These are phyloP conservation scores for Aphelenchoides fujianensis DNA, from an alignment of 1,140 invertebrate genomes.

Conservation along the genomic window DNA sequence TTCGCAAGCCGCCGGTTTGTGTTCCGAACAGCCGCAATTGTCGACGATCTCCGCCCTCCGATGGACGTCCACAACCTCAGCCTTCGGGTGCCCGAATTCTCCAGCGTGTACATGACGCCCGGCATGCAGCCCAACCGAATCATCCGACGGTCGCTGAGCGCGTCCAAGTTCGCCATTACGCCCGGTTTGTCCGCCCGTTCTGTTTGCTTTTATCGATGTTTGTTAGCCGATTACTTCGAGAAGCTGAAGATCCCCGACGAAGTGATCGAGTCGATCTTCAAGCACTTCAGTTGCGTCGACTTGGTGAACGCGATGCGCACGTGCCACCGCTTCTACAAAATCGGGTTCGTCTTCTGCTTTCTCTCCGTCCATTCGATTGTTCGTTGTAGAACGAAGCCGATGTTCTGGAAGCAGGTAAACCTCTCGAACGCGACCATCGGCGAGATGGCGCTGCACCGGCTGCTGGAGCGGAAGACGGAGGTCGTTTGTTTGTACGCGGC, in stretches of 20 bases:
- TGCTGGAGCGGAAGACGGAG: background rate
- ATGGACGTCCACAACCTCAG: background rate
- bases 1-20: no score
- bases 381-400: background rate
- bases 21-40: no score
- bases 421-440: constrained; percentile 4
- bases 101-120: background rate
- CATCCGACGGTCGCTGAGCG: background rate
- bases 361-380: background rate
- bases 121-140: background rate
- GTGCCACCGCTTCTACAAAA: background rate
- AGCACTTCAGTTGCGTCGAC: background rate
- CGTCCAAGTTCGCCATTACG: background rate
- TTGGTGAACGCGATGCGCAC: constrained; percentile 1
- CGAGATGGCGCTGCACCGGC: background rate
- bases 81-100: background rate
- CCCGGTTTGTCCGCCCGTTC: background rate
- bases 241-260: background rate
- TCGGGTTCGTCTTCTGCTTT: constrained; percentile 2
- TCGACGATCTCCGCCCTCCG: no score
- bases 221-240: constrained; percentile 15
- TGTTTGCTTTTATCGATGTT: background rate
- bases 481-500: constrained; percentile 8
- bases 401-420: background rate
- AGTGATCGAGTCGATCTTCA: constrained; percentile 18